phyloP scores from a whole-genome alignment of 2,797 vertebrate genomes.

The Ptychadena robeensis region DNA sequence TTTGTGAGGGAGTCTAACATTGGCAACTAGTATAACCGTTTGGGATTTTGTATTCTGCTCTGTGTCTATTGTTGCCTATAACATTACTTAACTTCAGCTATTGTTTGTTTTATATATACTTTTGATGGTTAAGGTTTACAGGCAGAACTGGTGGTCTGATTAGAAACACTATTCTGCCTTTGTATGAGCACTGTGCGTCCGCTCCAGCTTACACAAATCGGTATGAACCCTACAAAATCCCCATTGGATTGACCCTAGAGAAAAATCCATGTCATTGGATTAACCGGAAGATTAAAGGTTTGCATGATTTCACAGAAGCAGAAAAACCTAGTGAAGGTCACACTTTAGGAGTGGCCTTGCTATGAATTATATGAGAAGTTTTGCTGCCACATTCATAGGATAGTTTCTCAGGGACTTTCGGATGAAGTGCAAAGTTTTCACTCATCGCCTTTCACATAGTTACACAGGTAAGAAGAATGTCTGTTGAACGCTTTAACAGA shows the following conservation, averaged over 20 bases:
- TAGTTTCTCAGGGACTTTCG: slow-evolving; percentile 15
- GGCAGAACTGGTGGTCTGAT: too few relatives aligned
- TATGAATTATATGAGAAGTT: slow-evolving; percentile 11
- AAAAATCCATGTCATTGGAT: background rate
- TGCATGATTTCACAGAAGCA: background rate
- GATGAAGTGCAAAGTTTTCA: background rate
- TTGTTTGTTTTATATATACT: background rate
- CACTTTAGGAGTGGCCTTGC: background rate
- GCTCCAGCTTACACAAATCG: background rate
- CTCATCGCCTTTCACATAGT: slow-evolving; percentile 7
- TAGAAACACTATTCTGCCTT: background rate
- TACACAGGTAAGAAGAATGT: background rate
- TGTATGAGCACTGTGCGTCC: background rate
- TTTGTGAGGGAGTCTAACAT: background rate
- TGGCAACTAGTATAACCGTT: background rate
- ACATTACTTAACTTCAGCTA: background rate
- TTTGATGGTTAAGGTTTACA: too few relatives aligned
- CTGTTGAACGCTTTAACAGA: background rate
- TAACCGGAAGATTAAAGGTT: background rate
- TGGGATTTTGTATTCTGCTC: background rate
- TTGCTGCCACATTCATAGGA: background rate
- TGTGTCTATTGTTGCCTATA: background rate
- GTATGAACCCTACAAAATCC: background rate
- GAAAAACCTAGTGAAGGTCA: background rate
- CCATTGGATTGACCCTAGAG: background rate